A percentile compares a stretch with the other conserved stretches of the same genome.
These are phyloP conservation scores for Anadara kagoshimensis DNA, from an alignment of 1,140 invertebrate genomes.

Conservation along the genomic window DNA sequence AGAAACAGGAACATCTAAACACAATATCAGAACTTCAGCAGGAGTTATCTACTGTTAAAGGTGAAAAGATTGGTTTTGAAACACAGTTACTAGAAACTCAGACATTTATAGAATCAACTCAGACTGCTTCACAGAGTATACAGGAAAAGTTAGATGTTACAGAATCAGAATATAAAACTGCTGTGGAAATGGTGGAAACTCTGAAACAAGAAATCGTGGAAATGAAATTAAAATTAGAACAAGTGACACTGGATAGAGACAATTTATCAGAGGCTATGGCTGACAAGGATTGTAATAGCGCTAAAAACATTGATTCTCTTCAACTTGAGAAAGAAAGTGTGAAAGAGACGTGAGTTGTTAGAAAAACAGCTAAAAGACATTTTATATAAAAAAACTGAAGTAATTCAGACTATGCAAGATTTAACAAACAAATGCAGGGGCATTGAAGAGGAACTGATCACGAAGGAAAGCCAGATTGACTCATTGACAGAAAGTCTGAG, in stretches of 20 bases:
- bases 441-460: neutral
- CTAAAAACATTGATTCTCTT: neutral
- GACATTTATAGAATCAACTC: neutral
- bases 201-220: neutral
- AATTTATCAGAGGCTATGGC: neutral
- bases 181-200: neutral
- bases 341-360: neutral
- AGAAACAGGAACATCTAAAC: neutral
- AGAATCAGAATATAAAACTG: neutral
- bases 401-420: neutral
- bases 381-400: neutral
- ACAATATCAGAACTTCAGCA: slow-evolving; percentile 4
- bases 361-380: neutral
- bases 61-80: neutral
- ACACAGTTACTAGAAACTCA: slow-evolving; percentile 1
- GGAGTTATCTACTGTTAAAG: neutral
- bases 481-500: slow-evolving; percentile 1
- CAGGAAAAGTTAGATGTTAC: neutral
- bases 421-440: neutral
- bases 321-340: neutral
- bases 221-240: slow-evolving; percentile 1
- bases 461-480: slow-evolving; percentile 11
- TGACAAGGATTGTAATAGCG: neutral
- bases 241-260: neutral
- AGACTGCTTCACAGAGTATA: neutral